Evolutionary conservation across 64 coral and sea anemone species (phyloP).

Genomic region (Acropora yongei): DNA sequence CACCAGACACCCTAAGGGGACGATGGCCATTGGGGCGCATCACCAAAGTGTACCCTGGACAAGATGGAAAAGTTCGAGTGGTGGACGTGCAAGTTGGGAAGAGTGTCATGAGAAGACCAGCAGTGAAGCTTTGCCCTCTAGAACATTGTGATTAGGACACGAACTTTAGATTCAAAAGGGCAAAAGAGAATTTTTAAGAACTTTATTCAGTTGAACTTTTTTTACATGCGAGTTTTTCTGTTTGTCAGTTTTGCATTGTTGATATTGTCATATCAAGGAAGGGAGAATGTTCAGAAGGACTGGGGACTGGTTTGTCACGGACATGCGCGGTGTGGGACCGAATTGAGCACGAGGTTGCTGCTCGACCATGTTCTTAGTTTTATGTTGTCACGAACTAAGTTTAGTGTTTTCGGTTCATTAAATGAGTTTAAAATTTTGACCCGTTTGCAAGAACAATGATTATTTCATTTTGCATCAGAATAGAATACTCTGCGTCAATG

Average conservation of each 20-base stretch:
- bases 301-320: too few species aligned
- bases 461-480: too few species aligned
- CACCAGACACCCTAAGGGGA: slow-evolving; percentile 20
- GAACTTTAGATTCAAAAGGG: background rate
- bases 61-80: slow-evolving; percentile 37
- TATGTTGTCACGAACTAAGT: too few species aligned
- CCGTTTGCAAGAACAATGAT: too few species aligned
- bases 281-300: slow-evolving; percentile 15
- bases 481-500: too few species aligned
- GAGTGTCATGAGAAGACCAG: slow-evolving; percentile 26
- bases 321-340: background rate
- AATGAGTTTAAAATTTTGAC: too few species aligned
- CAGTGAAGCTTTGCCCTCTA: slow-evolving; percentile 38
- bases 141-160: slow-evolving; percentile 33
- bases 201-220: background rate
- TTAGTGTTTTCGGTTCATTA: too few species aligned
- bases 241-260: background rate
- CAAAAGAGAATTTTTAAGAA: background rate
- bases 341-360: background rate
- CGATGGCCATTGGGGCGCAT: slow-evolving; percentile 31
- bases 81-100: slow-evolving; percentile 36
- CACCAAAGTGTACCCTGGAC: too few species aligned
- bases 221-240: background rate
- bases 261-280: background rate
- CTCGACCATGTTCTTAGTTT: background rate